Evolutionary conservation across 2,797 vertebrate species (phyloP).

Genomic region (Allobates femoralis): DNA sequence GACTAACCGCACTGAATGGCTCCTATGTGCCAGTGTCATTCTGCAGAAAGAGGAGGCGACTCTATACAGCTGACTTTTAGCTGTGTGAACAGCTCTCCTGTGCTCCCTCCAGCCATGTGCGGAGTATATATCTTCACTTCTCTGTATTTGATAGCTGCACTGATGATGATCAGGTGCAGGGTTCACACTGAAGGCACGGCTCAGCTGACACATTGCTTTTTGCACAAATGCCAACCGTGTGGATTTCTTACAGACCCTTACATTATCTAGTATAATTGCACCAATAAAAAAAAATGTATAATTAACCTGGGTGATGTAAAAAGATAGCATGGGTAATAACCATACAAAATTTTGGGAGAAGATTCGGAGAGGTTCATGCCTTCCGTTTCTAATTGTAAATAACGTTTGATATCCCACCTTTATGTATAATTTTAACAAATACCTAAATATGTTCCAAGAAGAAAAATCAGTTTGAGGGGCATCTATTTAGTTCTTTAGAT

Average conservation of each 20-base stretch:
- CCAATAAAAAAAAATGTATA: too few species aligned
- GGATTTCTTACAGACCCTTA: neutral
- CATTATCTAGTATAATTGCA: neutral
- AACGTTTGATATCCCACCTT: too few species aligned
- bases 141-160: neutral
- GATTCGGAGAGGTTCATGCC: too few species aligned
- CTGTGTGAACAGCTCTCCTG: neutral
- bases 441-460: too few species aligned
- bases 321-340: neutral
- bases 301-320: too few species aligned
- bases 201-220: neutral
- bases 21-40: neutral
- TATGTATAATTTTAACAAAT: too few species aligned
- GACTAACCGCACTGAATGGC: neutral
- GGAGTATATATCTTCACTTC: neutral
- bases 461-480: too few species aligned
- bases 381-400: too few species aligned
- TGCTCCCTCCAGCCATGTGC: neutral
- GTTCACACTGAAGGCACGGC: neutral
- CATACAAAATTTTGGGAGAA: too few species aligned
- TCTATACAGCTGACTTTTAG: neutral
- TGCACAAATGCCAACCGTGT: neutral
- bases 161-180: conserved; percentile 15
- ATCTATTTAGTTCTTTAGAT: too few species aligned
- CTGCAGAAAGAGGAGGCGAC: neutral